A percentile compares a stretch with the other conserved stretches of the same genome.
Conservation (phyloP, 2,888 invertebrate genomes). For the Dorcus hopei region DNA sequence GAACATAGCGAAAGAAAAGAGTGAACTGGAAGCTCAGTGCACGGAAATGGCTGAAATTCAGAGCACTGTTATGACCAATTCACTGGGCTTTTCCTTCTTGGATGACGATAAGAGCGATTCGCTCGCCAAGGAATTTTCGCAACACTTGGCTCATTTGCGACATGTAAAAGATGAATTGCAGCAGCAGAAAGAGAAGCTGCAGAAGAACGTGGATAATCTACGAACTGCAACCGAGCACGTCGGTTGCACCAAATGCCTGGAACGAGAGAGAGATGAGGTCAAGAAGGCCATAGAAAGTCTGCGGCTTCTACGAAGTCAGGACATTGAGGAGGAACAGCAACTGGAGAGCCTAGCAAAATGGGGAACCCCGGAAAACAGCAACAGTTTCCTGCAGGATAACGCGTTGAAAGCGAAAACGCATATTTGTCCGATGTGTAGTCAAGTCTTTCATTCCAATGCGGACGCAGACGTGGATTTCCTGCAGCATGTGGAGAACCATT, state of each 20-base stretch:
- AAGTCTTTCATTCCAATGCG: conserved; percentile 51
- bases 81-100: conserved; percentile 43
- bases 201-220: conserved; percentile 48
- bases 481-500: conserved; percentile 75
- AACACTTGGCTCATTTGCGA: conserved; percentile 62
- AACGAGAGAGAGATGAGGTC: not conserved
- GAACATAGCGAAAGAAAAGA: conserved; percentile 67
- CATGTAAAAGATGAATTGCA: conserved; percentile 60
- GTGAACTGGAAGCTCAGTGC: conserved; percentile 65
- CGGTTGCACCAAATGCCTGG: conserved; percentile 33
- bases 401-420: conserved; percentile 26
- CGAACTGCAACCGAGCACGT: conserved; percentile 40
- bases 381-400: conserved; percentile 33
- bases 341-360: conserved; percentile 49
- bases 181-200: conserved; percentile 62
- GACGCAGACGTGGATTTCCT: conserved; percentile 65
- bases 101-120: conserved; percentile 59
- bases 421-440: conserved; percentile 75
- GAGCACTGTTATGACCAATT: conserved; percentile 35
- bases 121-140: conserved; percentile 62
- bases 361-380: conserved; percentile 53
- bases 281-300: not conserved
- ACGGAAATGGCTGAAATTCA: conserved; percentile 66
- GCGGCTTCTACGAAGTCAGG: not conserved
- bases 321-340: conserved; percentile 20